Evolutionary conservation across 2,113 vertebrate species (phyloP), one percentile per base, ranked within the genome.

Genomic region (Halcyon malimbica): DNA sequence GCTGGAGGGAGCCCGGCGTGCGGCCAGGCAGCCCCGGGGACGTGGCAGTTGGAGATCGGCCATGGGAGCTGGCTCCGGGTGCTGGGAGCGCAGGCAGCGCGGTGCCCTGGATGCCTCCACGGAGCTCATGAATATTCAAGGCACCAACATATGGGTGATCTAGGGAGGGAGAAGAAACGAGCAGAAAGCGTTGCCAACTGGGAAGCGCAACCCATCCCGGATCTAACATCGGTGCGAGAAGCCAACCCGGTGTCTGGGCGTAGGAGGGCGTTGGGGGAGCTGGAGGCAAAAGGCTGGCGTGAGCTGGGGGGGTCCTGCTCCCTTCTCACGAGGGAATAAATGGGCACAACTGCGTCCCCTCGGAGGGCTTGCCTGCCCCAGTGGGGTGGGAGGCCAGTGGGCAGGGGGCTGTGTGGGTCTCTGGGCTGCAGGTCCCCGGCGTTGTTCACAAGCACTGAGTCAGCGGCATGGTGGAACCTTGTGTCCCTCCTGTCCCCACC

Each of bases 351-450:
- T 1, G 8, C 1, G n/a, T 6, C 53, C 59, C 56, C 9, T 16
- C 0, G 23, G 35, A 56, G 16, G 15, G 13, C 26, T 44, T 14
- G 9, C 20, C 33, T 0, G 3, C 44, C 68, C 17, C 10, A 0
- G 17, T 0, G 25, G 48, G 9, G 31, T 10, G 57, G 16, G 63
- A 18, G 26, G 10, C 17, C 1, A 20, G 48, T 28, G 37, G 23
- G 41, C 42, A 23, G 56, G 17, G 6, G 14, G 8, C 33, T 3
- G 21, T 0, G 65, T 1, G 37, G 69, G 33, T 23, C 37, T 11
- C 11, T 2, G 33, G 18, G 56, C 37, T 57, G n/a, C 29, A 2
- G 0, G 4, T 50, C 9, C 51, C 39, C 1, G 1, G 51, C 46
- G 71, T 8, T 41, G 71, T 8, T 41, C 68, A 2, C 35, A 2